phyloP scores from a whole-genome alignment of 1,140 invertebrate species.

The Apis dorsata region DNA sequence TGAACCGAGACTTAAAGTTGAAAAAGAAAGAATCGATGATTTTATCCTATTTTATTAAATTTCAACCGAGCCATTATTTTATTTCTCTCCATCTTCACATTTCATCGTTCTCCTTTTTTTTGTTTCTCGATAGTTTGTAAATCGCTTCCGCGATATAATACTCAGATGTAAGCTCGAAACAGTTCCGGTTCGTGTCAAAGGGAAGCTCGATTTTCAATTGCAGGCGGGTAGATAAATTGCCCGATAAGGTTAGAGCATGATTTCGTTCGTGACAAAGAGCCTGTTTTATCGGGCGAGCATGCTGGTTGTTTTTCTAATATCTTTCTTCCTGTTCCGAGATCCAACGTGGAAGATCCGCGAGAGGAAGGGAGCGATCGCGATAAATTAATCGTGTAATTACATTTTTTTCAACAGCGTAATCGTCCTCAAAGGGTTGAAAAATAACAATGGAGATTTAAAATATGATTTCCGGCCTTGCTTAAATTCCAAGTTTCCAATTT shows the following conservation, averaged over 20 bases:
- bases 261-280: conserved; percentile 28
- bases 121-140: background rate
- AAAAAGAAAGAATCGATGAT: no score
- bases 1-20: no score
- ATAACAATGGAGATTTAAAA: background rate
- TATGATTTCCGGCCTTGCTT: background rate
- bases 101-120: background rate
- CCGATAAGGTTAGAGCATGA: conserved; percentile 10
- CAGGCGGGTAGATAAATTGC: conserved; percentile 1
- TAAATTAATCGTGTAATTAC: conserved; percentile 11
- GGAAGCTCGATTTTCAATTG: conserved; percentile 13
- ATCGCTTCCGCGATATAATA: no score
- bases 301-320: conserved; percentile 27
- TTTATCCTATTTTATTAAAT: no score
- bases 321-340: conserved; percentile 11
- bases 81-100: background rate
- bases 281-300: background rate
- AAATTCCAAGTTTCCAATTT: background rate
- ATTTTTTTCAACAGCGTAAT: background rate
- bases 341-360: background rate
- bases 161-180: background rate
- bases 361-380: background rate
- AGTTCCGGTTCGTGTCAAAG: background rate
- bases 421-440: background rate
- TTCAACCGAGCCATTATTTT: no score